These are phyloP conservation scores for Miltochrista miniata DNA, from an alignment of 2,888 invertebrate species.

Conservation along the genomic window DNA sequence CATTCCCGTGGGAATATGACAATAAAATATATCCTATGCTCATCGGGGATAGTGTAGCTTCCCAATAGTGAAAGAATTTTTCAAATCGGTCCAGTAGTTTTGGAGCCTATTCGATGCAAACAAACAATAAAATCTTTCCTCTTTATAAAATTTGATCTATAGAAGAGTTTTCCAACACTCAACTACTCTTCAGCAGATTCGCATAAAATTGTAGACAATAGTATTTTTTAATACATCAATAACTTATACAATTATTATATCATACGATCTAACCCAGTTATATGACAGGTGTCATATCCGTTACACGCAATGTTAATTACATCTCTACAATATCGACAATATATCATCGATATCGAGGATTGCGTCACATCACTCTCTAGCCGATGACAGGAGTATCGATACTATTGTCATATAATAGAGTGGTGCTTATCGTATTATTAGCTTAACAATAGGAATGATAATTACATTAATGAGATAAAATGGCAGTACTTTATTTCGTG, in stretches of 20 bases:
- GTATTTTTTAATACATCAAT: too few relatives aligned
- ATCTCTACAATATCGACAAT: slow-evolving; percentile 15
- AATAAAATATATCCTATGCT: too few relatives aligned
- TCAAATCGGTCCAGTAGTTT: too few relatives aligned
- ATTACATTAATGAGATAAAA: neutral
- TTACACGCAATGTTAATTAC: slow-evolving; percentile 14
- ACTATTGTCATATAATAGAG: neutral
- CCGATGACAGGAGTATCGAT: slow-evolving; percentile 14
- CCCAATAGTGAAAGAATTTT: too few relatives aligned
- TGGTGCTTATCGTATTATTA: neutral
- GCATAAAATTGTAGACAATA: neutral
- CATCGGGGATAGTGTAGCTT: too few relatives aligned
- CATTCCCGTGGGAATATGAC: too few relatives aligned
- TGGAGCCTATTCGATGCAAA: too few relatives aligned
- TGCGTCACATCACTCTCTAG: slow-evolving; percentile 24
- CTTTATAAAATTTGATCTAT: too few relatives aligned
- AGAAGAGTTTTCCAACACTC: too few relatives aligned
- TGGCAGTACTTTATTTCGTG: neutral
- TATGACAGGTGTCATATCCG: slow-evolving; percentile 23
- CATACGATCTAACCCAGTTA: slow-evolving; percentile 15
- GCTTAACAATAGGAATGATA: neutral
- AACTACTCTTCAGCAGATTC: too few relatives aligned
- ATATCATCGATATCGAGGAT: slow-evolving; percentile 14
- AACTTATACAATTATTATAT: neutral
- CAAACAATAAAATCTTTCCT: too few relatives aligned